A percentile compares a stretch with the other conserved stretches of the same genome.
These are phyloP conservation scores for Amblyornis subalaris DNA, from an alignment of 2,113 vertebrate species.

Conservation along the genomic window DNA sequence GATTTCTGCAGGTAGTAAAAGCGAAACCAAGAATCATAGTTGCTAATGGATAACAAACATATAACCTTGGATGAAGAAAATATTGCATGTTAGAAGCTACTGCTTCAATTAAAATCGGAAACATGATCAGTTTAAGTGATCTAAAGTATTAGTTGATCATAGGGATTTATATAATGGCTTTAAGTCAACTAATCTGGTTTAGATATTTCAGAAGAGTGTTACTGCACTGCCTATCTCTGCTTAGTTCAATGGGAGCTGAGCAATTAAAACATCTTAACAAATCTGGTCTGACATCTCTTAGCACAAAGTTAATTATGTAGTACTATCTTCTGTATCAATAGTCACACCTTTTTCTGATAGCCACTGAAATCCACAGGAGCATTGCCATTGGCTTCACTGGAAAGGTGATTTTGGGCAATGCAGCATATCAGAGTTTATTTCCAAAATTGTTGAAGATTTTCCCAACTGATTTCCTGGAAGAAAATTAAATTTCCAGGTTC, in stretches of 20 bases:
- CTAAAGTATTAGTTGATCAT: background rate
- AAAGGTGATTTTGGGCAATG: background rate
- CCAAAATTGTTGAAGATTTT: background rate
- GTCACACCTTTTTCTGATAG: background rate
- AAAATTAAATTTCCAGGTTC: background rate
- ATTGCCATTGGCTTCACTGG: background rate
- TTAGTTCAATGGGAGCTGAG: background rate
- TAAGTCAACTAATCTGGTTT: background rate
- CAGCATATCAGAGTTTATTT: background rate
- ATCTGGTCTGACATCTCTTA: background rate
- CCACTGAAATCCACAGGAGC: background rate
- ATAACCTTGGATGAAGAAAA: background rate
- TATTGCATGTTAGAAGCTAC: background rate
- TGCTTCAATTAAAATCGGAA: background rate
- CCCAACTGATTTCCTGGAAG: background rate
- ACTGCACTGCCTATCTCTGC: background rate
- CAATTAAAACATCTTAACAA: background rate
- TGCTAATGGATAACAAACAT: background rate
- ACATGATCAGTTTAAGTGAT: background rate
- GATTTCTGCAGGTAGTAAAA: background rate
- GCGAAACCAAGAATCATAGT: background rate
- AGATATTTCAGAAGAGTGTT: background rate
- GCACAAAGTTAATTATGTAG: background rate
- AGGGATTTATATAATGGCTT: background rate
- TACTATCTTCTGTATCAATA: background rate